Evolutionary conservation across 1,140 invertebrate genomes (phyloP).

Genomic region (Nephila pilipes): DNA sequence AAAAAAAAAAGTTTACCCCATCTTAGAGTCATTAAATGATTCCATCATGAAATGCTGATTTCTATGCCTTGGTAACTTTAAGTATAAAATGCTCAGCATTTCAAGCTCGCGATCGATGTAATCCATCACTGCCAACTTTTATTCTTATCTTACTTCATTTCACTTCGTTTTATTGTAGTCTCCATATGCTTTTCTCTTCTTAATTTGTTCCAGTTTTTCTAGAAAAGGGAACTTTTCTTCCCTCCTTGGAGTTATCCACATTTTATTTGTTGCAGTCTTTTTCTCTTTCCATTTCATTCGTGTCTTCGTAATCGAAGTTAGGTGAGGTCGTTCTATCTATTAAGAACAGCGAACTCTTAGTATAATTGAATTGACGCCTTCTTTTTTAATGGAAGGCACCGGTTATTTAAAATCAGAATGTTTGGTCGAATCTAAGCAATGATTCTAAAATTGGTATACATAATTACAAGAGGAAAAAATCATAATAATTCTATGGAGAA

Average conservation of each 20-base stretch:
- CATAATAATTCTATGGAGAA: too few species aligned
- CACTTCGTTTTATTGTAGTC: not conserved
- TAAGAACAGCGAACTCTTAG: not conserved
- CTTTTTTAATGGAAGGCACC: too few species aligned
- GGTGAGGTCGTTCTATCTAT: not conserved
- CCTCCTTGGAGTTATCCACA: not conserved
- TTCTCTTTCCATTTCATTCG: not conserved
- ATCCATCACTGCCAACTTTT: constrained; percentile 10
- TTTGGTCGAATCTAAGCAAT: too few species aligned
- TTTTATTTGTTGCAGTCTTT: not conserved
- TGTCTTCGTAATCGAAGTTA: not conserved
- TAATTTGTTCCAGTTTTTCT: not conserved
- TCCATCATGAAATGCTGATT: constrained; percentile 18
- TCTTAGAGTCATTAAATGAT: not conserved
- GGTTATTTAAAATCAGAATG: too few species aligned
- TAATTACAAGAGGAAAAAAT: too few species aligned
- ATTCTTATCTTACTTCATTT: constrained; percentile 7
- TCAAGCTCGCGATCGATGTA: not conserved
- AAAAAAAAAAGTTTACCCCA: not conserved
- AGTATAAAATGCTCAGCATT: not conserved
- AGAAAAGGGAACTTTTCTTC: not conserved
- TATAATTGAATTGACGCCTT: too few species aligned
- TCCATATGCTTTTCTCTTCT: not conserved
- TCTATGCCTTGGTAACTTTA: not conserved
- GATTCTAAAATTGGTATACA: too few species aligned